Percentiles rank a stretch among this genome's conserved stretches.
Conservation (phyloP, 2,888 invertebrate species). For the Hirtodrosophila duncani region DNA sequence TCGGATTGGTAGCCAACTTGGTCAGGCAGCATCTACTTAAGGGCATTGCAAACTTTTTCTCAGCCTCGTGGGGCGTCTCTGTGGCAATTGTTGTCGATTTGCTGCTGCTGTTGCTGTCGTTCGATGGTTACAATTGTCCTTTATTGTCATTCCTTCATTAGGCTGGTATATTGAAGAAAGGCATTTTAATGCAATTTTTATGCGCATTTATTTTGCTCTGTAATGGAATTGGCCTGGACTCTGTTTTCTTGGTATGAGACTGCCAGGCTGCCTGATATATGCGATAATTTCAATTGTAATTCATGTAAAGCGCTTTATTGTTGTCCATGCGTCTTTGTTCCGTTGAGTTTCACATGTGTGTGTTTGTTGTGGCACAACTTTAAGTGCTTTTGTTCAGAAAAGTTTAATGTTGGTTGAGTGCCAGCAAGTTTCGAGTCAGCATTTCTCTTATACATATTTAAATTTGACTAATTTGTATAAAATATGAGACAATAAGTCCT, state of each 20-base stretch:
- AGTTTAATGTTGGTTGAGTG: too few relatives aligned
- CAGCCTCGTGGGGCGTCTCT: conserved; percentile 16
- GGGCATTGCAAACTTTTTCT: conserved; percentile 47
- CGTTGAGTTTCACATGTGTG: not conserved
- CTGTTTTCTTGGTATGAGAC: conserved; percentile 2
- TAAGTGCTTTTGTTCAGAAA: too few relatives aligned
- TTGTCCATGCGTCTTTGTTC: conserved; percentile 18
- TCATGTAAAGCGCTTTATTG: conserved; percentile 49
- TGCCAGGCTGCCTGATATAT: conserved; percentile 22
- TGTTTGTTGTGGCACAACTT: conserved; percentile 3
- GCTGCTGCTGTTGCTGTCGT: not conserved
- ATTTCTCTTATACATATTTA: too few relatives aligned
- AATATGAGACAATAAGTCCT: too few relatives aligned
- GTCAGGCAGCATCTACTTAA: conserved; percentile 49
- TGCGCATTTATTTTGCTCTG: conserved; percentile 53
- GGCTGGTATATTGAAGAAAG: conserved; percentile 33
- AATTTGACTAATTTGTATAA: too few relatives aligned
- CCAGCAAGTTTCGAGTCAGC: too few relatives aligned
- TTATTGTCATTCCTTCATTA: conserved; percentile 62
- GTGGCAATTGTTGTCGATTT: conserved; percentile 5
- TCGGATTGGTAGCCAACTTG: conserved; percentile 39
- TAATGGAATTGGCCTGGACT: conserved; percentile 43
- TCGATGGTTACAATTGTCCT: conserved; percentile 48
- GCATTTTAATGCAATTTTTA: conserved; percentile 64
- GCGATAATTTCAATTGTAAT: conserved; percentile 60